phyloP scores from a whole-genome alignment of 2,113 vertebrate species.

The Isichthys henryi region DNA sequence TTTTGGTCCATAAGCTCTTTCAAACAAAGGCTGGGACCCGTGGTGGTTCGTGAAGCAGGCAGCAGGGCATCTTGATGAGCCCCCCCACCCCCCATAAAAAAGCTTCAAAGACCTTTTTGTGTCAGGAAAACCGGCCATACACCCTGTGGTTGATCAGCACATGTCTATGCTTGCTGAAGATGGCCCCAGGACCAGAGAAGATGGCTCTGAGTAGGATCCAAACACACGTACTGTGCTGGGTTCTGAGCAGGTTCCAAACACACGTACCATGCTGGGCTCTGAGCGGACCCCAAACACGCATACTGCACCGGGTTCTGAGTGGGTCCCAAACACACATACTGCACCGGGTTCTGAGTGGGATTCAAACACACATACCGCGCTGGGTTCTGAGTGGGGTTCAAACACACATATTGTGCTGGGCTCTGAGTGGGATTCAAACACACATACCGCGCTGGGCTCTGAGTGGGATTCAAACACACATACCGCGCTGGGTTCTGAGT shows the following conservation, averaged over 20 bases:
- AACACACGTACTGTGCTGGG: neutral
- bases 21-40: neutral
- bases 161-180: neutral
- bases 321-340: neutral
- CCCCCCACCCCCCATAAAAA: neutral
- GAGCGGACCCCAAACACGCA: neutral
- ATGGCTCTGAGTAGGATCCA: neutral
- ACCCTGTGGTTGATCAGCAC: neutral
- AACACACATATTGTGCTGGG: rapidly evolving
- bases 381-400: neutral
- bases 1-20: neutral
- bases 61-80: neutral
- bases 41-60: neutral
- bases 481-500: too few relatives aligned
- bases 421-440: too few relatives aligned
- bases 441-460: too few relatives aligned
- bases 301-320: neutral
- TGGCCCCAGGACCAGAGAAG: neutral
- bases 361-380: neutral
- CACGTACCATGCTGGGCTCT: neutral
- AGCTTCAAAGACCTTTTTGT: neutral
- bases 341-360: neutral
- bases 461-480: too few relatives aligned
- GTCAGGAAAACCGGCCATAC: neutral
- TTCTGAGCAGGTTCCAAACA: neutral